These are phyloP conservation scores for Acanthaster planci DNA, from an alignment of 35 echinoderm and acorn worm species.

Conservation along the genomic window DNA sequence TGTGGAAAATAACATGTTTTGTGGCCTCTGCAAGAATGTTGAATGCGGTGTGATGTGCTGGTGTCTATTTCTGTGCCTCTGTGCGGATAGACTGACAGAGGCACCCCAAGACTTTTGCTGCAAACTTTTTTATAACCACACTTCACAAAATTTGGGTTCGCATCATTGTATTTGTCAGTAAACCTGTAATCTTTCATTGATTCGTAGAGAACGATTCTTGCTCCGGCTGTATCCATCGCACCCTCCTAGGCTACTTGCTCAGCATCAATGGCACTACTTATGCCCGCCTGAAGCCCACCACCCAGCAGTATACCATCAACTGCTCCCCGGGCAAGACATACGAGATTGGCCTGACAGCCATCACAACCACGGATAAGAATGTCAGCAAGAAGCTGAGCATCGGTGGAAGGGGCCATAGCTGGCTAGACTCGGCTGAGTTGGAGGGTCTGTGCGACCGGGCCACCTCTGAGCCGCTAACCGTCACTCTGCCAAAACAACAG, in stretches of 20 bases:
- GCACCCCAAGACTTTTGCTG: no score
- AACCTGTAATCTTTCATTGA: no score
- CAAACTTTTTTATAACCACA: no score
- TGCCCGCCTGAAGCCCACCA: conserved; percentile 32
- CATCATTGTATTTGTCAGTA: no score
- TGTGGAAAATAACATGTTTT: no score
- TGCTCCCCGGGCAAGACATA: conserved; percentile 46
- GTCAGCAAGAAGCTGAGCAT: conserved; percentile 25
- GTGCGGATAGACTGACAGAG: no score
- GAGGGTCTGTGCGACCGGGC: neutral
- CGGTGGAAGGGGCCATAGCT: conserved; percentile 15
- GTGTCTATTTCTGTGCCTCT: no score
- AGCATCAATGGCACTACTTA: conserved; percentile 55
- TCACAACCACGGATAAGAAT: conserved; percentile 45
- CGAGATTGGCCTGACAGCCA: conserved; percentile 46
- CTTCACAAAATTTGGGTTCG: no score
- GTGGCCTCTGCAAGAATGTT: no score
- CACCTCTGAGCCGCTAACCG: neutral
- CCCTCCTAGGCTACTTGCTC: conserved; percentile 69
- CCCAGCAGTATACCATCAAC: conserved; percentile 48
- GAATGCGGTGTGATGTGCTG: no score
- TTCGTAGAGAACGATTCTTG: conserved; percentile 27
- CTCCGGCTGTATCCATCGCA: conserved; percentile 18
- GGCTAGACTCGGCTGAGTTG: conserved; percentile 22
- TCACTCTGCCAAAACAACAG: conserved; percentile 57